phyloP scores from a whole-genome alignment of 2,113 vertebrate genomes.

The Pitta sordida region DNA sequence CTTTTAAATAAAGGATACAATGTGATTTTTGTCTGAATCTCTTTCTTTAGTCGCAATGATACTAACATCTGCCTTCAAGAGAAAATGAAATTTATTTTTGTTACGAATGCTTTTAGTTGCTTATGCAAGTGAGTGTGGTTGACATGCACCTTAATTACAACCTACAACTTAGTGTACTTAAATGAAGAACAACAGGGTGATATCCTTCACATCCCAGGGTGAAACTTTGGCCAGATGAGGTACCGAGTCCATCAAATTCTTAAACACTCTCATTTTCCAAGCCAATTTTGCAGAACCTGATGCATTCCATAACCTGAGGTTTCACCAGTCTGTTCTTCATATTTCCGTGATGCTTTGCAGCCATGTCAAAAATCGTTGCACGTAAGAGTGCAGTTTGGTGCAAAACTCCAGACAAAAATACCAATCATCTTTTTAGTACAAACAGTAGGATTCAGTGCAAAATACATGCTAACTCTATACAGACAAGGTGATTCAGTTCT shows the following conservation, averaged over 20 bases:
- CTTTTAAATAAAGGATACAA: slow-evolving; percentile 58
- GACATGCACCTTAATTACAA: neutral
- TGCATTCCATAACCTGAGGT: neutral
- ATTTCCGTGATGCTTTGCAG: neutral
- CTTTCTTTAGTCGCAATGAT: neutral
- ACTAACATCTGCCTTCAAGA: neutral
- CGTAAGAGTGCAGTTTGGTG: neutral
- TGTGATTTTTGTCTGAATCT: neutral
- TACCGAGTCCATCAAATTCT: fast-evolving
- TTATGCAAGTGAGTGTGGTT: neutral
- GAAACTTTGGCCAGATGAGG: neutral
- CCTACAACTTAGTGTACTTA: neutral
- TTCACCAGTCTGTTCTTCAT: neutral
- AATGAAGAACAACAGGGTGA: neutral
- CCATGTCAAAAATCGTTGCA: fast-evolving
- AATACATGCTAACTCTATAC: neutral
- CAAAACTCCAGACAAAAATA: neutral
- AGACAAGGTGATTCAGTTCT: neutral
- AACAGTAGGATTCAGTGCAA: neutral
- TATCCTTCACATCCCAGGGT: neutral
- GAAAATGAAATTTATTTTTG: neutral
- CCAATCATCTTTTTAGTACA: neutral
- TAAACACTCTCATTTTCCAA: neutral
- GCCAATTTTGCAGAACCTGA: neutral
- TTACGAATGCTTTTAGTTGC: neutral